Evolutionary conservation across 2,113 vertebrate genomes (phyloP).

Genomic region (Otolemur garnettii): DNA sequence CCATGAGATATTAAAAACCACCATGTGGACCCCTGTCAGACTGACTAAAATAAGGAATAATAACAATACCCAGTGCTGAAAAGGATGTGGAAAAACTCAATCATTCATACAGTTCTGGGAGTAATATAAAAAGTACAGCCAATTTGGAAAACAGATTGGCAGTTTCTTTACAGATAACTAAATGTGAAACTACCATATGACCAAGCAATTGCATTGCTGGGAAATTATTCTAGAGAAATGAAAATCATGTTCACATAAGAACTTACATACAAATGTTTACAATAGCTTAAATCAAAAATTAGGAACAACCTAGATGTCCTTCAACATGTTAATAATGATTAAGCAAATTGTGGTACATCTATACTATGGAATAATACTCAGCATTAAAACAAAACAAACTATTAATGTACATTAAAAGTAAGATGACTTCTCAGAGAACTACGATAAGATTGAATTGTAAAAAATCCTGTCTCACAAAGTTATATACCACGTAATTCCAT

Average conservation of each 20-base stretch:
- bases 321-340: not conserved
- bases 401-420: not conserved
- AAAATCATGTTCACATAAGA: conserved; percentile 15
- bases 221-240: not conserved
- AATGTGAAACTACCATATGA: not conserved
- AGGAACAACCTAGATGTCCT: not conserved
- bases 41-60: not conserved
- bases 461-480: not conserved
- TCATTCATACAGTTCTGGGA: not conserved
- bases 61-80: not conserved
- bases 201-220: not conserved
- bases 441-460: not conserved
- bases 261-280: not conserved
- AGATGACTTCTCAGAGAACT: not conserved
- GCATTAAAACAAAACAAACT: not conserved
- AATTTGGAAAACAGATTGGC: not conserved
- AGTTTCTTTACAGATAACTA: not conserved
- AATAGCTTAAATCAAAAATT: not conserved
- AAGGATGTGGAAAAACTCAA: not conserved
- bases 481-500: not conserved
- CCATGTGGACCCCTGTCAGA: not conserved
- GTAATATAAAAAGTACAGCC: not conserved
- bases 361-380: not conserved
- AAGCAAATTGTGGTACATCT: not conserved
- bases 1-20: not conserved